Evolutionary conservation across 2,113 vertebrate species (phyloP).

Genomic region (Crotalus helleri): DNA sequence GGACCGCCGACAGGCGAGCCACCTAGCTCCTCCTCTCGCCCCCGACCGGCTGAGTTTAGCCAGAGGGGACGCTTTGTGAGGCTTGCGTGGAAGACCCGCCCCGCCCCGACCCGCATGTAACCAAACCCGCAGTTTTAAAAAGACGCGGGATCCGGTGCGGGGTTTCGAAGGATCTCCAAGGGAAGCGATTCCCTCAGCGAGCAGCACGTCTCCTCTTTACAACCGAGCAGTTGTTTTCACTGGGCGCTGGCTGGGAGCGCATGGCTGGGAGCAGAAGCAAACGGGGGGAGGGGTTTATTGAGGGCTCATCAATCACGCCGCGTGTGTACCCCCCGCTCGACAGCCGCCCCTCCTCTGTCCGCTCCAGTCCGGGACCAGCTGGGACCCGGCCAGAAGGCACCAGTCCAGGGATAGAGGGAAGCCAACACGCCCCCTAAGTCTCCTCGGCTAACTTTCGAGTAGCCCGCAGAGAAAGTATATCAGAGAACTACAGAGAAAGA

Average conservation of each 20-base stretch:
- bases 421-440: neutral
- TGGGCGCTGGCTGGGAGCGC: neutral
- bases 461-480: neutral
- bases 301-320: slow-evolving; percentile 75
- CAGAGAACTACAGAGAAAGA: neutral
- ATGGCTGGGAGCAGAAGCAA: neutral
- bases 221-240: neutral
- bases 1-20: neutral
- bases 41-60: neutral
- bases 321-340: slow-evolving; percentile 63
- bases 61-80: neutral
- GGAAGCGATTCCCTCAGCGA: neutral
- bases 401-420: slow-evolving; percentile 33
- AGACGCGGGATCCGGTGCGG: neutral
- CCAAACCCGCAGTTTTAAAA: neutral
- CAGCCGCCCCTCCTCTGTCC: slow-evolving; percentile 70
- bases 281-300: slow-evolving; percentile 50
- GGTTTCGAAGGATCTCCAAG: neutral
- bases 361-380: slow-evolving; percentile 70
- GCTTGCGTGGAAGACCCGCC: neutral
- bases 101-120: neutral
- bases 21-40: neutral
- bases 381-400: slow-evolving; percentile 62
- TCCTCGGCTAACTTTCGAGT: neutral
- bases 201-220: neutral